Percentiles rank a stretch among this genome's conserved stretches.
Evolutionary conservation across 2,113 vertebrate genomes (phyloP).

Genomic region (Heterotis niloticus): DNA sequence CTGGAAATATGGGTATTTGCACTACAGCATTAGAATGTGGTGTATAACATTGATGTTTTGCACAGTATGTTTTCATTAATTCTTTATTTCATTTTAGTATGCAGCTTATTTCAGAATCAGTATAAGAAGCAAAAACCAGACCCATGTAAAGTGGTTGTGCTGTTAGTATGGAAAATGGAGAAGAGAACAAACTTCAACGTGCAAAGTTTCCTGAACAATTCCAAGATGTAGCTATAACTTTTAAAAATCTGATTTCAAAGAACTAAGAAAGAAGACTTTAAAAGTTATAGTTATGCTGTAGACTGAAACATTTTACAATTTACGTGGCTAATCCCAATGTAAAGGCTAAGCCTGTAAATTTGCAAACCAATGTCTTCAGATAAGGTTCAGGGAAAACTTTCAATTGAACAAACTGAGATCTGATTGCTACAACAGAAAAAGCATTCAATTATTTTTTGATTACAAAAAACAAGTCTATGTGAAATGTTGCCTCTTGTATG

Average conservation of each 20-base stretch:
- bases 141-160: not conserved
- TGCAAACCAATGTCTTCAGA: too few relatives aligned
- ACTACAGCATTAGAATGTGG: not conserved
- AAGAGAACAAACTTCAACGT: not conserved
- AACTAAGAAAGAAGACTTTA: not conserved
- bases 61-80: not conserved
- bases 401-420: too few relatives aligned
- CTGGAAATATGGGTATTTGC: not conserved
- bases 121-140: not conserved
- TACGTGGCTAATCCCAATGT: too few relatives aligned
- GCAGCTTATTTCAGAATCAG: not conserved
- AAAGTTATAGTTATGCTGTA: too few relatives aligned
- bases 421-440: too few relatives aligned
- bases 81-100: slow-evolving; percentile 9
- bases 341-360: too few relatives aligned
- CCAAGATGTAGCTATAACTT: not conserved
- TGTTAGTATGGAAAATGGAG: not conserved
- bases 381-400: too few relatives aligned
- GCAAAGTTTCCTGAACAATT: slow-evolving; percentile 23
- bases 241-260: not conserved
- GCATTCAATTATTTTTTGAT: too few relatives aligned
- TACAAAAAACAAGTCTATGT: too few relatives aligned
- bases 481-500: too few relatives aligned
- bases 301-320: too few relatives aligned
- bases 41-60: not conserved